Percentiles rank a stretch among this genome's conserved stretches.
phyloP scores from a whole-genome alignment of 2,888 invertebrate genomes.

The Notodonta ziczac region DNA sequence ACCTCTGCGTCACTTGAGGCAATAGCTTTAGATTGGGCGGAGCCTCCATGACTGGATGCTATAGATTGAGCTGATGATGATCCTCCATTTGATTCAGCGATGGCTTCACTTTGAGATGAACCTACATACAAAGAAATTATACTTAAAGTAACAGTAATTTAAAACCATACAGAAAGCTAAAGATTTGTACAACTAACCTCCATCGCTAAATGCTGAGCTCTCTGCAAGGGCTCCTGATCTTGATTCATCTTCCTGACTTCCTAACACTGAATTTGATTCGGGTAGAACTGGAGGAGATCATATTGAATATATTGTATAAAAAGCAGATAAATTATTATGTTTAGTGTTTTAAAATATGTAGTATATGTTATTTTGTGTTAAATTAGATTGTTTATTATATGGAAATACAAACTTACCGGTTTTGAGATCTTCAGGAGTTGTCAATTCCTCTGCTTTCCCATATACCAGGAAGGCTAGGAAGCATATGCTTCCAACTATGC shows the following conservation, averaged over 20 bases:
- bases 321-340: too few relatives aligned
- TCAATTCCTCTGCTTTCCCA: slow-evolving; percentile 28
- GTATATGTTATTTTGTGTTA: too few relatives aligned
- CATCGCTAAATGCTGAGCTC: slow-evolving; percentile 18
- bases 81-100: slow-evolving; percentile 12
- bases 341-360: too few relatives aligned
- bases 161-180: neutral
- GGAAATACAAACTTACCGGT: slow-evolving; percentile 26
- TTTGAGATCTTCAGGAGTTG: slow-evolving; percentile 37
- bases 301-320: too few relatives aligned
- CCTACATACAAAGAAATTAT: slow-evolving; percentile 8
- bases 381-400: too few relatives aligned
- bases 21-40: slow-evolving; percentile 12
- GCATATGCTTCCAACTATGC: slow-evolving; percentile 36
- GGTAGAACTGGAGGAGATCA: slow-evolving; percentile 11
- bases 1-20: slow-evolving; percentile 1
- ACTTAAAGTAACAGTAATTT: neutral
- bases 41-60: slow-evolving; percentile 1
- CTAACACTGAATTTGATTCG: slow-evolving; percentile 12
- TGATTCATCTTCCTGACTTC: slow-evolving; percentile 11
- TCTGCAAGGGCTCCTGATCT: slow-evolving; percentile 25
- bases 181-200: slow-evolving; percentile 11
- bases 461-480: slow-evolving; percentile 42
- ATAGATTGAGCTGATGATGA: slow-evolving; percentile 12
- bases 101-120: slow-evolving; percentile 10